Base-by-base conservation (phyloP, 2,797 vertebrate species). In the Gorsachius magnificus region DNA sequence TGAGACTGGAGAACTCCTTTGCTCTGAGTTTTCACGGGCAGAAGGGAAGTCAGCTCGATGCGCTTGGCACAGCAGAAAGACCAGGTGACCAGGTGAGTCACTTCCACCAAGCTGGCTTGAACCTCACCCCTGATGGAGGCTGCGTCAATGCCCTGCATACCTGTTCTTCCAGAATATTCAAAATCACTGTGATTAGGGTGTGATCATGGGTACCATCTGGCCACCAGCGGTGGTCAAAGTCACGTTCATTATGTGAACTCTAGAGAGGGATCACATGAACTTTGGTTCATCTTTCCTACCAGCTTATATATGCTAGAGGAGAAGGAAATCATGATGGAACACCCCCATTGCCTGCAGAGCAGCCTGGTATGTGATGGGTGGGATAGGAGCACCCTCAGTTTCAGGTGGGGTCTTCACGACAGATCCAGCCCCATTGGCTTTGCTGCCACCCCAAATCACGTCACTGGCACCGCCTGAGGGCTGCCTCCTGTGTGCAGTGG, bases 111-210 rank as follows among this genome's bases (percentile, higher is more conserved):
- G 20, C 48, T 85, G n/a, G 17, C 11, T 48, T n/a, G 20, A 83
- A 43, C 33, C 29, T 74, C 28, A 74, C 4, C 5, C 28, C 16
- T 2, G 1, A 2, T 7, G 61, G 54, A 50, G 53, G 72, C 83
- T 89, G 43, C 5, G 6, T 68, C 56, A 63, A 29, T 33, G 15
- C 38, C 24, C 31, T 10, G 50, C 1, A 36, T 26, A 84, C 91
- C 60, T 97, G 94, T 94, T 95, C 89, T 80, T 97, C 89, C 17
- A 20, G 84, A 96, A 92, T 86, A 81, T 94, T 84, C 60, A 87
- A 79, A 45, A 95, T 79, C 4, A 79, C 80, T 36, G 89, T 51
- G 36, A 46, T 84, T 17, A 65, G n/a, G 4, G 82, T 70, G 25
- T 79, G 76, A 17, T 90, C 72, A 8, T 25, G 56, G 80, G 15